These are phyloP conservation scores for Oncopeltus fasciatus DNA, from an alignment of 1,140 invertebrate genomes.

Conservation along the genomic window DNA sequence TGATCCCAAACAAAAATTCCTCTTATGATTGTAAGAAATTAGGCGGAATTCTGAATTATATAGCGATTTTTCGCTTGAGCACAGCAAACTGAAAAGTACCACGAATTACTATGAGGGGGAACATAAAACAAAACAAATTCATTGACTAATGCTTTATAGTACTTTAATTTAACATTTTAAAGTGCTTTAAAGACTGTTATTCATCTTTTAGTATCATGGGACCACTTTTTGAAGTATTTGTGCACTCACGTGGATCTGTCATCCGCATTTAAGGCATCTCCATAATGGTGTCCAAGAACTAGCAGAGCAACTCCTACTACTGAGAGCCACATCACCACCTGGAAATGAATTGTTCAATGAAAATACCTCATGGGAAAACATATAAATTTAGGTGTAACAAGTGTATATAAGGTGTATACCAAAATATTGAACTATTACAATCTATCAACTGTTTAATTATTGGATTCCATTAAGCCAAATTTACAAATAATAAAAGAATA, in stretches of 20 bases:
- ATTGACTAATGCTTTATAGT: neutral
- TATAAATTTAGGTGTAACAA: too few species aligned
- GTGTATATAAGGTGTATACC: too few species aligned
- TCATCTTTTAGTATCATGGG: neutral
- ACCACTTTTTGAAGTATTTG: neutral
- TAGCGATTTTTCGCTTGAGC: neutral
- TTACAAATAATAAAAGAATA: too few species aligned
- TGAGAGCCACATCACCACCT: neutral
- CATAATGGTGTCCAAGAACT: neutral
- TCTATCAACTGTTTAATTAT: too few species aligned
- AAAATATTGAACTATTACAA: too few species aligned
- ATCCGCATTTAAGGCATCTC: neutral
- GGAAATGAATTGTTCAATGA: neutral
- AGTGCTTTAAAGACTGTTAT: neutral
- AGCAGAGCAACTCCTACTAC: neutral
- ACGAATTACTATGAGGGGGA: neutral
- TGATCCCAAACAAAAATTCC: too few species aligned
- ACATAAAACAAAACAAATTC: neutral
- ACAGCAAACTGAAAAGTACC: neutral
- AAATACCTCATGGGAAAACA: too few species aligned
- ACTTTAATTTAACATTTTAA: neutral
- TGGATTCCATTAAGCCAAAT: too few species aligned
- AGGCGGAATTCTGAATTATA: too few species aligned
- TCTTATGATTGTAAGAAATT: too few species aligned
- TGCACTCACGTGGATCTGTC: neutral